Evolutionary conservation across 2,888 invertebrate species (phyloP).

Genomic region (Mantis religiosa): DNA sequence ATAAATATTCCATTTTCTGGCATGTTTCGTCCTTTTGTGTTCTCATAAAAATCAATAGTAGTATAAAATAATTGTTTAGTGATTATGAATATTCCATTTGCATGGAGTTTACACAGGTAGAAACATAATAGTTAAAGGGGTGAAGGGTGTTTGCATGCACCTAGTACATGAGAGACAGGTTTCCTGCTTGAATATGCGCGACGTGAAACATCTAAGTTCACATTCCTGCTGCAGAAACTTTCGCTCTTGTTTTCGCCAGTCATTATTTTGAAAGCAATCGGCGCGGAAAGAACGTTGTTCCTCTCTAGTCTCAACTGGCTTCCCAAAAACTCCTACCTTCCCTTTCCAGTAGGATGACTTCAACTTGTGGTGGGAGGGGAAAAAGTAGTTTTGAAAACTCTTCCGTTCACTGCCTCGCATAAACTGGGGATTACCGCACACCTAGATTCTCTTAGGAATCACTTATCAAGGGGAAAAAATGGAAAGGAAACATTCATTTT

Average conservation of each 20-base stretch:
- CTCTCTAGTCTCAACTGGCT: not conserved
- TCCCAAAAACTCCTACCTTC: not conserved
- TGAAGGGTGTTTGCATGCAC: not conserved
- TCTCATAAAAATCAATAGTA: too few relatives aligned
- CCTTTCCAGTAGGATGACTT: not conserved
- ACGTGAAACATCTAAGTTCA: not conserved
- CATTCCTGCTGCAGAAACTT: not conserved
- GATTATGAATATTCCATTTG: too few relatives aligned
- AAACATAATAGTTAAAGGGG: not conserved
- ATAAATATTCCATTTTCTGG: too few relatives aligned
- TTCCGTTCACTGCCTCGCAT: not conserved
- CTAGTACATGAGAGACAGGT: not conserved
- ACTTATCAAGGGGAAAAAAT: not conserved
- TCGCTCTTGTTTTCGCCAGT: not conserved
- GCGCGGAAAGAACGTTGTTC: slow-evolving; percentile 10
- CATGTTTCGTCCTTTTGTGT: too few relatives aligned
- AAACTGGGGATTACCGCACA: not conserved
- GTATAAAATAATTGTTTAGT: too few relatives aligned
- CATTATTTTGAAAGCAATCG: slow-evolving; percentile 22
- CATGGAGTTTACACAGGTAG: not conserved
- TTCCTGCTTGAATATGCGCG: not conserved
- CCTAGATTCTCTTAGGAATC: not conserved
- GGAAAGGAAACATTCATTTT: not conserved
- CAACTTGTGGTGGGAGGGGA: not conserved
- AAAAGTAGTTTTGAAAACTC: not conserved